phyloP scores from a whole-genome alignment of 2,797 vertebrate species.

The Cossypha heuglini region DNA sequence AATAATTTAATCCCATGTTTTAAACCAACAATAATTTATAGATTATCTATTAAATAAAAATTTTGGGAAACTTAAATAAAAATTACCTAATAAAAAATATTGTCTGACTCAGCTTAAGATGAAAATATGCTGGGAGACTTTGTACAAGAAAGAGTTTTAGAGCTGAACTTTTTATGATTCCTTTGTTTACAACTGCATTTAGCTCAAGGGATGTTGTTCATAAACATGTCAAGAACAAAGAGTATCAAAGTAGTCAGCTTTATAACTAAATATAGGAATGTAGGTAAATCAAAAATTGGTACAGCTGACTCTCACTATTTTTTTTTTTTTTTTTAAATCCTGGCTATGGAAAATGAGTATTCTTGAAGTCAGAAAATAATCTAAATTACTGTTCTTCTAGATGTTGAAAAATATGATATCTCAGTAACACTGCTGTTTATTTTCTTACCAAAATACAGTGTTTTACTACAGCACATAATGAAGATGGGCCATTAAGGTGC shows the following conservation, averaged over 20 bases:
- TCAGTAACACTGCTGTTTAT: background rate
- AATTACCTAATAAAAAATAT: background rate
- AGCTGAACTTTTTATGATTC: background rate
- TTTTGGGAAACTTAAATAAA: background rate
- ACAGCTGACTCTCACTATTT: background rate
- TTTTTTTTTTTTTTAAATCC: background rate
- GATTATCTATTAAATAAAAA: background rate
- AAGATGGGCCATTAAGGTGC: background rate
- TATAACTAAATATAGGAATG: background rate
- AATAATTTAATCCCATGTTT: background rate
- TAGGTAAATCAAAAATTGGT: background rate
- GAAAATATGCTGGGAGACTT: background rate
- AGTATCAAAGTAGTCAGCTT: background rate
- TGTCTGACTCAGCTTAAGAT: background rate
- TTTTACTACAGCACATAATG: background rate
- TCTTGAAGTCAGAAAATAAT: background rate
- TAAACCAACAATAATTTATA: background rate
- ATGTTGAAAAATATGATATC: background rate
- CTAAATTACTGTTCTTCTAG: background rate
- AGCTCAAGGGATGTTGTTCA: background rate
- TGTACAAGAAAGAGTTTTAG: background rate
- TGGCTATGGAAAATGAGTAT: background rate
- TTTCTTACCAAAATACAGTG: background rate
- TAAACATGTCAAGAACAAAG: background rate
- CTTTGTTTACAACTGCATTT: background rate